Base-by-base conservation (phyloP, 2,113 vertebrate species). In the Erythrocercus mccallii region DNA sequence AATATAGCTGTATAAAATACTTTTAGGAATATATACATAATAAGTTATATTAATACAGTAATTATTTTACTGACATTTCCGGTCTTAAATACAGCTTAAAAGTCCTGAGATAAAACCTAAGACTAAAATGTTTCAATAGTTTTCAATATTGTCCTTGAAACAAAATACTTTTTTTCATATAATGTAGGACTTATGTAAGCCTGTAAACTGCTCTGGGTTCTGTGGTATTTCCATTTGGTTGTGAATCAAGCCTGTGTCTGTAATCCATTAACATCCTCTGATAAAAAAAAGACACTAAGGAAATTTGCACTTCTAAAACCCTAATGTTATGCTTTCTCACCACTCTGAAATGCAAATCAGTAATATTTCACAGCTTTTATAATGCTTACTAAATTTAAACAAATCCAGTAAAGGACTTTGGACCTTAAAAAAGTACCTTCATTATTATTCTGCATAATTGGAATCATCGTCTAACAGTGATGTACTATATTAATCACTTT, bases 261-360 rank as follows among this genome's bases (percentile, higher is more conserved):
- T 79, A 90, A 87, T 79, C 31, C 88, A 76, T 61, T 57, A 85
- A 69, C 16, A 87, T 69, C 37, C 27, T 27, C 23, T 57, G 65
- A 60, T n/a, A 64, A 90, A 81, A 66, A 53, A 76, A 35, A 84
- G 30, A 22, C 56, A n/a, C 15, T 66, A 51, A 81, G 44, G 37
- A 76, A 93, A 94, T 94, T 90, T 92, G 40, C 85, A 88, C 74
- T 88, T 93, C 88, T 93, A 40, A 94, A 82, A 82, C 4, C 6
- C 31, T 20, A 0, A 13, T 74, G 31, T 51, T 76, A 86, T 88
- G 27, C 51, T 80, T 83, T 90, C 60, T 81, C 35, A 81, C n/a
- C 4, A 17, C 38, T 93, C 80, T 95, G 64, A 92, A 95, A 94
- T 91, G 86, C 68, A 83, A 93, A 93, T 88, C 33, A 37, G 65